These are phyloP conservation scores for Catocala nupta DNA, from an alignment of 2,888 invertebrate species.

Conservation along the genomic window DNA sequence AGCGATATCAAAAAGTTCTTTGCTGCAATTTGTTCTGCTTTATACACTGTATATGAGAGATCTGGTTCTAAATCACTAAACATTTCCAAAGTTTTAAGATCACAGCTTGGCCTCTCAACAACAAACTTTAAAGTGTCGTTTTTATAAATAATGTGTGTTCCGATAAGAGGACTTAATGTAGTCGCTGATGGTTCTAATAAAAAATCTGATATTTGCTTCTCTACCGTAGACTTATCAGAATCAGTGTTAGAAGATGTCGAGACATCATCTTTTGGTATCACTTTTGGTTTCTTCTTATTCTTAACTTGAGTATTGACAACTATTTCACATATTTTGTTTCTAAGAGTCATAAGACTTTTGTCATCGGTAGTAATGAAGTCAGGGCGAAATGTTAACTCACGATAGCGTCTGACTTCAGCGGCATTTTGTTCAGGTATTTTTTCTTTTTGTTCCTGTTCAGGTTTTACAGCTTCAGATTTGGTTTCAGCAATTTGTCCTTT, in stretches of 20 bases:
- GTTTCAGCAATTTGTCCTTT: too few species aligned
- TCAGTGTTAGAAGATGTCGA: neutral
- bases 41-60: neutral
- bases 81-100: neutral
- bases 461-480: too few species aligned
- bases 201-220: slow-evolving; percentile 9
- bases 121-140: slow-evolving; percentile 4
- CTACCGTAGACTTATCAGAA: neutral
- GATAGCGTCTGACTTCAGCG: neutral
- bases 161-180: slow-evolving; percentile 24
- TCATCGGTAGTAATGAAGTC: slow-evolving; percentile 31
- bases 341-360: slow-evolving; percentile 23
- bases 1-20: neutral
- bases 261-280: neutral
- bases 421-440: neutral
- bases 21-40: slow-evolving; percentile 7
- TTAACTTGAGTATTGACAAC: slow-evolving; percentile 13
- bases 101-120: neutral
- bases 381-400: slow-evolving; percentile 17
- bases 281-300: slow-evolving; percentile 4
- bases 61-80: neutral
- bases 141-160: slow-evolving; percentile 14
- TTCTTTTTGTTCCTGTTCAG: too few species aligned
- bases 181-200: slow-evolving; percentile 8
- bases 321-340: slow-evolving; percentile 24